These are phyloP conservation scores for Theocolax elegans DNA, from an alignment of 1,140 invertebrate species.

Conservation along the genomic window DNA sequence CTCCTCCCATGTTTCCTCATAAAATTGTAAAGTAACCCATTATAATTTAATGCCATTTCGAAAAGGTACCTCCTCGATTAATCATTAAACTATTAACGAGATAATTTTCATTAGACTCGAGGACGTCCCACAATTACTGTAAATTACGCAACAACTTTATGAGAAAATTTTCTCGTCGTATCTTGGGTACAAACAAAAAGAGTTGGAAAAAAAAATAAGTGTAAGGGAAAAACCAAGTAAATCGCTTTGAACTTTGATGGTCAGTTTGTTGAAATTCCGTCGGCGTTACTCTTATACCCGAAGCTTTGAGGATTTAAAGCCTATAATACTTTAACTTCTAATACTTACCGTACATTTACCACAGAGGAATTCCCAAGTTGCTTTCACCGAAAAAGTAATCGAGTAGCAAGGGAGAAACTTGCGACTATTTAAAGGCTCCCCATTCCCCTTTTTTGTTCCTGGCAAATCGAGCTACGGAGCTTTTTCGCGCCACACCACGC, in stretches of 20 bases:
- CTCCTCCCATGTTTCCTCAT: no score
- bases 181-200: no score
- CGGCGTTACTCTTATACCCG: constrained; percentile 25
- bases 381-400: constrained; percentile 29
- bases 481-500: constrained; percentile 42
- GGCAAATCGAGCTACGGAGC: constrained; percentile 27
- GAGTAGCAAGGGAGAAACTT: neutral
- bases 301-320: constrained; percentile 35
- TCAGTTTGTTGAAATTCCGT: constrained; percentile 36
- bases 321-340: constrained; percentile 40
- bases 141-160: no score
- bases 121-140: no score
- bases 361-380: constrained; percentile 28
- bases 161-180: neutral
- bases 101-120: no score
- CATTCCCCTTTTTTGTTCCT: constrained; percentile 2
- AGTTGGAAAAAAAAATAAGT: neutral
- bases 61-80: no score
- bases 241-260: constrained; percentile 46
- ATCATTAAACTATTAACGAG: no score
- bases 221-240: constrained; percentile 44
- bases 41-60: no score
- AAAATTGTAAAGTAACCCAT: no score
- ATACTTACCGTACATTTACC: constrained; percentile 31
- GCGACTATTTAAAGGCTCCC: neutral